These are phyloP conservation scores for Palythoa grandiflora DNA, from an alignment of 92 coral and sea anemone genomes.

Conservation along the genomic window DNA sequence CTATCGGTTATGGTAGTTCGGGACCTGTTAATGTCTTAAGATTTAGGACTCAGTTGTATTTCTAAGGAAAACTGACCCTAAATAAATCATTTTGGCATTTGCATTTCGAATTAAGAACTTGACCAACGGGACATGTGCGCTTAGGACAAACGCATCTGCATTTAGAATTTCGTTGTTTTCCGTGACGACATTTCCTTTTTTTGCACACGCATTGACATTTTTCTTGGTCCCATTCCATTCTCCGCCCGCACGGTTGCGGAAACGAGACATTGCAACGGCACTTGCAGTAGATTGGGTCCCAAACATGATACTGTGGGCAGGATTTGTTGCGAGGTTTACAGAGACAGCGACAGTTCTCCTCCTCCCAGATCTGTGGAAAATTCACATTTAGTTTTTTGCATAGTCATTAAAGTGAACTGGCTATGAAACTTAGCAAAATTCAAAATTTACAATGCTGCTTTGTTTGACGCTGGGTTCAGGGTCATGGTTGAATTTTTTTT, in stretches of 20 bases:
- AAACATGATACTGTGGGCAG: constrained; percentile 20
- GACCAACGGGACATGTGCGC: constrained; percentile 28
- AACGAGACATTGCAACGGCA: constrained; percentile 24
- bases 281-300: constrained; percentile 41
- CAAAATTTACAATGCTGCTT: too few species aligned
- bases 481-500: too few species aligned
- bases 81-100: neutral
- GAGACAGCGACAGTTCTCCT: constrained; percentile 31
- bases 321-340: constrained; percentile 11
- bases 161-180: constrained; percentile 21
- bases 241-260: constrained; percentile 22
- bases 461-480: too few species aligned
- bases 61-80: neutral
- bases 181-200: constrained; percentile 27
- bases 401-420: too few species aligned
- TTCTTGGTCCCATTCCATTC: constrained; percentile 36
- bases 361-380: neutral
- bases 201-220: constrained; percentile 36
- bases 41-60: neutral
- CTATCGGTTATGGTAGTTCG: too few species aligned
- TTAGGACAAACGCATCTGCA: constrained; percentile 44
- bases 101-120: neutral
- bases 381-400: too few species aligned
- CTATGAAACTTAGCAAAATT: too few species aligned
- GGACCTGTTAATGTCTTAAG: too few species aligned